phyloP scores from a whole-genome alignment of 2,113 vertebrate genomes.

The Orthonyx spaldingii region DNA sequence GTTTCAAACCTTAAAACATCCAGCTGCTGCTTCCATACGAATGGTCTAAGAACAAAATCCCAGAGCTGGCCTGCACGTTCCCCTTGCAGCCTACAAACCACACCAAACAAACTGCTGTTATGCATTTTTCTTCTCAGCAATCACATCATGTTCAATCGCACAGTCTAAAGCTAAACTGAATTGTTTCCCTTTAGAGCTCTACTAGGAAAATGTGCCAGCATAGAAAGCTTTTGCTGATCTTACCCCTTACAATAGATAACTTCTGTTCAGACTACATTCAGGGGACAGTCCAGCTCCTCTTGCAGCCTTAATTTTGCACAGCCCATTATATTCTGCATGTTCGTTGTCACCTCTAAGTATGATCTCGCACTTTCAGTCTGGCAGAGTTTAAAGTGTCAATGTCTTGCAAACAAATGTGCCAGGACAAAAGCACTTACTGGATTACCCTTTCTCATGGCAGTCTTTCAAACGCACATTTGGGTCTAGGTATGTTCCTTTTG shows the following conservation, averaged over 20 bases:
- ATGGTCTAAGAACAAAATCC: background rate
- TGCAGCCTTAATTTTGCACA: background rate
- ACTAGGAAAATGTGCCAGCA: background rate
- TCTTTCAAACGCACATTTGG: background rate
- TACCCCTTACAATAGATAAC: background rate
- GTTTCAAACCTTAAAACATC: background rate
- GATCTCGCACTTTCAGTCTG: background rate
- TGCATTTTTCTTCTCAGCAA: background rate
- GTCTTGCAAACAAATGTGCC: background rate
- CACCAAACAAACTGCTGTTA: background rate
- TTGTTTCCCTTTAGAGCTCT: background rate
- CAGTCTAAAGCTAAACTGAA: background rate
- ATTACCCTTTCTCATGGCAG: background rate
- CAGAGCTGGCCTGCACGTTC: background rate
- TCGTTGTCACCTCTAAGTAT: background rate
- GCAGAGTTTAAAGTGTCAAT: background rate
- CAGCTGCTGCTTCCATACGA: background rate
- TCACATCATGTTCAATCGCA: background rate
- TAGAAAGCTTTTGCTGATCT: background rate
- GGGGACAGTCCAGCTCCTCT: background rate
- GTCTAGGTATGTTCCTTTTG: background rate
- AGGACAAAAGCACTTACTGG: background rate
- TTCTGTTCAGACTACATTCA: background rate
- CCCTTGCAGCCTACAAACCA: background rate
- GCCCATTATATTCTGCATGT: background rate